Evolutionary conservation across 2,888 invertebrate genomes (phyloP), one percentile per base, ranked within the genome.

Genomic region (Anodontia alba): DNA sequence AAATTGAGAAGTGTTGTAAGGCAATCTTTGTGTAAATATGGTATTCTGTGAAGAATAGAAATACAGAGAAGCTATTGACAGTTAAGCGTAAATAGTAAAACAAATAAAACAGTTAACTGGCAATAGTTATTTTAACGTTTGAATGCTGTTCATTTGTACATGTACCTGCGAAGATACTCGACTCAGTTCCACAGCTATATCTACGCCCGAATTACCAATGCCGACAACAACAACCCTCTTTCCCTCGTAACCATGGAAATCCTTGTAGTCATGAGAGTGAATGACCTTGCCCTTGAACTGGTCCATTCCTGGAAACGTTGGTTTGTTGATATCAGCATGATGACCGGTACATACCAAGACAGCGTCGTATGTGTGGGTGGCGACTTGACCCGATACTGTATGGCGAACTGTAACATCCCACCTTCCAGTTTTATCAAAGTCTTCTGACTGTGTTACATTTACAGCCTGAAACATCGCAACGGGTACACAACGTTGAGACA

Each of bases 141-240:
- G n/a, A n/a, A n/a, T n/a, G n/a, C n/a, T n/a, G n/a, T n/a, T n/a
- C n/a, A n/a, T n/a, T n/a, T n/a, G n/a, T n/a, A n/a, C n/a, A n/a
- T n/a, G 73, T 76, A 94, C 94, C 91, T 94, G 92, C 71, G 93
- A 91, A 10, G 89, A 81, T 26, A 90, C 83, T 36, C 92, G 85
- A 72, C 93, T 90, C 36, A 95, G 87, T 67, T 95, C 95, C 2
- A 95, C 95, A n/a, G 95, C 94, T 12, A 93, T 91, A 88, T 95
- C 95, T 3, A 94, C 92, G 0, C 95, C 95, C 1, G 95, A 95
- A 83, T 95, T 95, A 2, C 95, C 95, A 73, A 95, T 94, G 3
- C 95, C 95, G 36, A 95, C 89, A 2, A 95, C 92, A 29, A 95
- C 91, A 3, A 95, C 94, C 46, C 92, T 87, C 85, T 94, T 94